Evolutionary conservation across 2,888 invertebrate species (phyloP).

Genomic region (Cyclophora punctaria): DNA sequence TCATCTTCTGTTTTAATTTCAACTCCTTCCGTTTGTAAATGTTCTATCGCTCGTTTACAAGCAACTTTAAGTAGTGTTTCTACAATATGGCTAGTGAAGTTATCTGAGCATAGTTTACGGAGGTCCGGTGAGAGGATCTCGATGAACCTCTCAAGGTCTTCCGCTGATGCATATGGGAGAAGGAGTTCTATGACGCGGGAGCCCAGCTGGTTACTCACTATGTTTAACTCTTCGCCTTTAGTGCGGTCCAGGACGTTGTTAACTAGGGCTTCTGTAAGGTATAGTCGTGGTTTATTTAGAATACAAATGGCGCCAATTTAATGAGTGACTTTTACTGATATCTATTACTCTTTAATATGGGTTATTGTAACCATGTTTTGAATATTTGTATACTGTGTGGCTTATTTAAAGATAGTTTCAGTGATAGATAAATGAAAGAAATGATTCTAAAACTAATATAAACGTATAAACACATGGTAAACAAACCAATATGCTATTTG

Average conservation of each 20-base stretch:
- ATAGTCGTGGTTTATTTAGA: too few relatives aligned
- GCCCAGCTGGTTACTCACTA: constrained; percentile 86
- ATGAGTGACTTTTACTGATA: too few relatives aligned
- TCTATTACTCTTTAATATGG: too few relatives aligned
- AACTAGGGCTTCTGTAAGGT: constrained; percentile 77
- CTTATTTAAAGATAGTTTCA: too few relatives aligned
- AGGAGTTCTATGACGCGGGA: constrained; percentile 85
- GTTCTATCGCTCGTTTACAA: constrained; percentile 66
- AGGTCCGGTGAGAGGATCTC: constrained; percentile 78
- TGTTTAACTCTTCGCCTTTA: constrained; percentile 80
- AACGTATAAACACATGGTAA: too few relatives aligned
- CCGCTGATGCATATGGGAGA: constrained; percentile 78
- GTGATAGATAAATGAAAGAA: too few relatives aligned
- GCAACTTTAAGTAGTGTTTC: constrained; percentile 79
- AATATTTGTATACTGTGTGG: too few relatives aligned
- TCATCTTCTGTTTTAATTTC: constrained; percentile 22
- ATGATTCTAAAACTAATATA: too few relatives aligned
- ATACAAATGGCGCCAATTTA: too few relatives aligned
- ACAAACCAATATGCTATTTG: too few relatives aligned
- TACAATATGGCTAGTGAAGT: constrained; percentile 86
- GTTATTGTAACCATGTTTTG: too few relatives aligned
- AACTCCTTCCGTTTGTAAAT: constrained; percentile 30
- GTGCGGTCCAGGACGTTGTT: constrained; percentile 86
- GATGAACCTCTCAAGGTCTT: constrained; percentile 78
- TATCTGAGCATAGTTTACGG: constrained; percentile 82